phyloP scores from a whole-genome alignment of 2,113 vertebrate species.

The Mystacornis crossleyi region DNA sequence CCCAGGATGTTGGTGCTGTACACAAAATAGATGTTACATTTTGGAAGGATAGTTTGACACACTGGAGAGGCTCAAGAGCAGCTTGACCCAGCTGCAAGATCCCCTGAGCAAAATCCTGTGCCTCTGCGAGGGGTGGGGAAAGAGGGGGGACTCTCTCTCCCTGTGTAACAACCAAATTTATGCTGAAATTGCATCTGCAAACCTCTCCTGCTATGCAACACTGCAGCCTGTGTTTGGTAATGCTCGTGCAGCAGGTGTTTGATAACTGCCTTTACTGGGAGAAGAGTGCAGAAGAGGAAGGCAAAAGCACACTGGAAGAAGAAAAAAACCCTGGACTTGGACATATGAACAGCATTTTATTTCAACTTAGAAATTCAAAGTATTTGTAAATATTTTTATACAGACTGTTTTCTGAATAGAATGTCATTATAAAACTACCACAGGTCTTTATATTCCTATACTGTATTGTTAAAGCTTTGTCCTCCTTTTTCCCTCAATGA shows the following conservation, averaged over 20 bases:
- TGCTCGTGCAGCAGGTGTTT: background rate
- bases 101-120: background rate
- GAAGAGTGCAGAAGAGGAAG: background rate
- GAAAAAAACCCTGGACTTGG: background rate
- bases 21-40: background rate
- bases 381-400: constrained; percentile 46
- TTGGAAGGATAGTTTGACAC: background rate
- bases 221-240: background rate
- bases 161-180: background rate
- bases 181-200: background rate
- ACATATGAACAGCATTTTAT: background rate
- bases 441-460: background rate
- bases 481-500: background rate
- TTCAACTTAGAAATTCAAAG: background rate
- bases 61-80: background rate
- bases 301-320: background rate
- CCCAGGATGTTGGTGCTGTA: background rate
- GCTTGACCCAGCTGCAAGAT: background rate
- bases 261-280: background rate
- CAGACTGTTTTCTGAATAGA: constrained; percentile 44
- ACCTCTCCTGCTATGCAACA: background rate
- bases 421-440: constrained; percentile 6
- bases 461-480: background rate
- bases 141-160: background rate
- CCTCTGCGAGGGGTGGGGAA: background rate